Evolutionary conservation across 2,888 invertebrate genomes (phyloP).

Genomic region (Amblyteles armatorius): DNA sequence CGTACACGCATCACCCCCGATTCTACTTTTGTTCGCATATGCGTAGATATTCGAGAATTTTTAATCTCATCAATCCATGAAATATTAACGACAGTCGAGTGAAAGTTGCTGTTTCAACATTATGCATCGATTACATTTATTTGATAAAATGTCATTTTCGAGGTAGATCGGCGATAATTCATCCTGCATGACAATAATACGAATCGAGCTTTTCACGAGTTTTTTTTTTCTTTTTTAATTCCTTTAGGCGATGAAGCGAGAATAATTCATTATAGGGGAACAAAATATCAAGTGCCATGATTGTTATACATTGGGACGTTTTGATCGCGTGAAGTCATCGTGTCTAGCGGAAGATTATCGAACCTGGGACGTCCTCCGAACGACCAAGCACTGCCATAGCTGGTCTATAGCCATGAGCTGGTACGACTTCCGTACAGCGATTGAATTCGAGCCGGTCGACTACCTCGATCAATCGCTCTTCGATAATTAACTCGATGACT

Average conservation of each 20-base stretch:
- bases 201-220: neutral
- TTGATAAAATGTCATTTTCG: neutral
- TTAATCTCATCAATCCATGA: neutral
- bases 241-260: neutral
- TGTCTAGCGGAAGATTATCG: neutral
- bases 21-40: neutral
- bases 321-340: conserved; percentile 23
- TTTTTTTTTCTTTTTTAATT: neutral
- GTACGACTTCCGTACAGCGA: conserved; percentile 63
- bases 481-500: conserved; percentile 69
- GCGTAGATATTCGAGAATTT: neutral
- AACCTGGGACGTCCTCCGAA: neutral
- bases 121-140: neutral
- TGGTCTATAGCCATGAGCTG: neutral
- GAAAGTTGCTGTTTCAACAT: neutral
- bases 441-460: conserved; percentile 66
- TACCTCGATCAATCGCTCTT: conserved; percentile 61
- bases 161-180: neutral
- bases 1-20: conserved; percentile 61
- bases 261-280: neutral
- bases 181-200: neutral
- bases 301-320: conserved; percentile 63
- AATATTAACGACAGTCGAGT: neutral
- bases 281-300: neutral
- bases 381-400: neutral